These are phyloP conservation scores for Lasioglossum figueresi DNA, from an alignment of 2,888 invertebrate genomes.

Conservation along the genomic window DNA sequence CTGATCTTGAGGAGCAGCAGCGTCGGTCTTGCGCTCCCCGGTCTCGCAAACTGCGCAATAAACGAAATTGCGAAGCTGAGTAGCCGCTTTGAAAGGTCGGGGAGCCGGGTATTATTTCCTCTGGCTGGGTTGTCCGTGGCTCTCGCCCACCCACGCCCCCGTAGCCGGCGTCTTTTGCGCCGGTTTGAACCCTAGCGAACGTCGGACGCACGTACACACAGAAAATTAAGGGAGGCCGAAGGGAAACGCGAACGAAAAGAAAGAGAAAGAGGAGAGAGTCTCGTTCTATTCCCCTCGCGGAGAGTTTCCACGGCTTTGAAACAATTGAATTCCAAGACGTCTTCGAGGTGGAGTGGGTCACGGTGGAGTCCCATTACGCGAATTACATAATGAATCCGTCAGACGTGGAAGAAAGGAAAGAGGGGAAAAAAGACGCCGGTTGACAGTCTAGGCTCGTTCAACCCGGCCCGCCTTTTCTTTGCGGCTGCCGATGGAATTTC, in stretches of 20 bases:
- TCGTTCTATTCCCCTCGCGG: conserved; percentile 1
- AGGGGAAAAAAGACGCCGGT: conserved; percentile 46
- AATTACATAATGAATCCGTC: conserved; percentile 72
- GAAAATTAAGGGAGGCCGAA: conserved; percentile 31
- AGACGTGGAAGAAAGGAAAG: conserved; percentile 54
- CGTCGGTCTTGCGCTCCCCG: neutral
- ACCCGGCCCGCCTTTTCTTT: conserved; percentile 48
- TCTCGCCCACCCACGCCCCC: neutral
- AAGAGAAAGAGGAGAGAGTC: neutral
- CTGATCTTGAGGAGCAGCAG: neutral
- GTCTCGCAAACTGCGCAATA: conserved; percentile 52
- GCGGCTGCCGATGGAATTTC: conserved; percentile 64
- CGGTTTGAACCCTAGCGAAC: conserved; percentile 26
- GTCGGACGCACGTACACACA: conserved; percentile 18
- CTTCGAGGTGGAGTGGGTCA: conserved; percentile 16
- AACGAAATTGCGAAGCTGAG: conserved; percentile 58
- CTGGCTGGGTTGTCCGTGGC: conserved; percentile 9
- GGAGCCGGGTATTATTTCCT: conserved; percentile 51
- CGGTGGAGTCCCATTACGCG: conserved; percentile 61
- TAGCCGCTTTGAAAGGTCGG: conserved; percentile 42
- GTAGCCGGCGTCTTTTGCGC: conserved; percentile 33
- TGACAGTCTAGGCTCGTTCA: conserved; percentile 61
- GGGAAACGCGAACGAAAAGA: neutral
- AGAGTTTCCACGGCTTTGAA: conserved; percentile 56
- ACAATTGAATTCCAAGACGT: conserved; percentile 69